Percentiles rank a stretch among this genome's conserved stretches.
Evolutionary conservation across 1,140 invertebrate species (phyloP).

Genomic region (Aphaenogaster ashmeadi): DNA sequence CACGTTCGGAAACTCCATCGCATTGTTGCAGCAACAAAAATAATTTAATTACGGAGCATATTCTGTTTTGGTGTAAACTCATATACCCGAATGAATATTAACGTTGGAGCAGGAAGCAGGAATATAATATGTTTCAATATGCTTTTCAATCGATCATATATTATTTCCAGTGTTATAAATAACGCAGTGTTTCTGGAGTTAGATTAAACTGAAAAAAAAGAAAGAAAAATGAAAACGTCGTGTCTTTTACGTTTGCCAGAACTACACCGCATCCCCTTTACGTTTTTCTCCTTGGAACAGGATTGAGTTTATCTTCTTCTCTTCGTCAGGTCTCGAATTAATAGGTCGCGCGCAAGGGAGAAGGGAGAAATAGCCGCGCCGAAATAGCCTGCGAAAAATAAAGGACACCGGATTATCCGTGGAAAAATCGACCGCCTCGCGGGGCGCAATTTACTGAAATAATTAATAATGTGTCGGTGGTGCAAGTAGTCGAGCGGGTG

Average conservation of each 20-base stretch:
- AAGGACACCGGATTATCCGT: conserved; percentile 50
- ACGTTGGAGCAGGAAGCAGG: not conserved
- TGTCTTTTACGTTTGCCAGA: not conserved
- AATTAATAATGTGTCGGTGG: conserved; percentile 60
- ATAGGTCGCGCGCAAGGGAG: not conserved
- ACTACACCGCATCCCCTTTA: not conserved
- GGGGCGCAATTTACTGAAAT: conserved; percentile 50
- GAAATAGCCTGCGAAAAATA: conserved; percentile 3
- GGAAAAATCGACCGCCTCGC: conserved; percentile 35
- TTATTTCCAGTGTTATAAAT: not conserved
- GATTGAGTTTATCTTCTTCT: not conserved
- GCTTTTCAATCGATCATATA: not conserved
- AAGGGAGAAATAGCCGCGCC: not conserved
- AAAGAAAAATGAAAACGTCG: not conserved
- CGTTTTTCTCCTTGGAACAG: not conserved
- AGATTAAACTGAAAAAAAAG: not conserved
- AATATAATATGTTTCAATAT: not conserved
- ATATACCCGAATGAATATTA: conserved; percentile 5
- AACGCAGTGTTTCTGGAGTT: not conserved
- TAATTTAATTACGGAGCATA: conserved; percentile 8
- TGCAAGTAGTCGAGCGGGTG: conserved; percentile 11
- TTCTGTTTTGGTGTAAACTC: not conserved
- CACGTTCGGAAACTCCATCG: not conserved
- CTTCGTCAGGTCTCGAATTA: not conserved
- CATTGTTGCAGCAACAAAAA: conserved; percentile 14